A percentile compares a stretch with the other conserved stretches of the same genome.
phyloP scores from a whole-genome alignment of 2,888 invertebrate species.

The Eupithecia subumbrata region DNA sequence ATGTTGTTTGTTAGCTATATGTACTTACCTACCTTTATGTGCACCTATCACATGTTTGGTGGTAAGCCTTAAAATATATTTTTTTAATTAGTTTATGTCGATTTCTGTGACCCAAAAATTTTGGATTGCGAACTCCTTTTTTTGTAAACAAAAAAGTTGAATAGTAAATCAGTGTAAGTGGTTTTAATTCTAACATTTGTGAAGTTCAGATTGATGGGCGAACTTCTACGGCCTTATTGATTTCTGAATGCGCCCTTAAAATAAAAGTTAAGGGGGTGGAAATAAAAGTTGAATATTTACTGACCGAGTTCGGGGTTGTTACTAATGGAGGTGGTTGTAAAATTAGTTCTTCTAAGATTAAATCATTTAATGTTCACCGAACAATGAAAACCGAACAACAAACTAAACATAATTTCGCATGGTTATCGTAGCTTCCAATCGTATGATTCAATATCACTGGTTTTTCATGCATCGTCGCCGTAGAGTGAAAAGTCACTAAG shows the following conservation, averaged over 20 bases:
- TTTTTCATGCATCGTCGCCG: background rate
- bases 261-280: conserved; percentile 31
- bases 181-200: conserved; percentile 18
- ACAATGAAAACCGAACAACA: no score
- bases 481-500: no score
- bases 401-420: background rate
- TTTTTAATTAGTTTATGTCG: background rate
- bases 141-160: conserved; percentile 16
- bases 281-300: conserved; percentile 15
- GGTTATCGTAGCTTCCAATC: background rate
- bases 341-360: background rate
- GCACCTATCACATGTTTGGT: no score
- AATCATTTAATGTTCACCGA: no score
- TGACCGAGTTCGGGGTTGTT: background rate
- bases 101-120: background rate
- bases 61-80: no score
- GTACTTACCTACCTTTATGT: no score
- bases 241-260: conserved; percentile 29
- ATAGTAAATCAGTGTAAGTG: conserved; percentile 28
- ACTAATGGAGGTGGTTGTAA: background rate
- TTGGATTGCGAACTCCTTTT: background rate
- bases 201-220: conserved; percentile 30
- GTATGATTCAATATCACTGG: background rate
- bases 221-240: conserved; percentile 31
- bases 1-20: no score